Base-by-base conservation (phyloP, 2,113 vertebrate species). In the Laticauda colubrina region DNA sequence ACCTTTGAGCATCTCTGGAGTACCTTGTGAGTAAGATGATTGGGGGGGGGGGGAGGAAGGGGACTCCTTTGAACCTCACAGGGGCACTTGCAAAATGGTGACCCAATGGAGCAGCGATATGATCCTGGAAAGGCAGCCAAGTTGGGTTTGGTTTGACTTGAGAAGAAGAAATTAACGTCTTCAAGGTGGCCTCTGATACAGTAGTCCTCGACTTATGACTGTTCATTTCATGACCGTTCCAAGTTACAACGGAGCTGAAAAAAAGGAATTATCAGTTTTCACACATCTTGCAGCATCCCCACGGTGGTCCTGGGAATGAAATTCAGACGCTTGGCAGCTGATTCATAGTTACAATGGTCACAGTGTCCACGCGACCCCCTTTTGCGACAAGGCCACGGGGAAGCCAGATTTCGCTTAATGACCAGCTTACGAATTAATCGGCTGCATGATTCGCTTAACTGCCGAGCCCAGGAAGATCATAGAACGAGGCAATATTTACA, bases 1-100 rank as follows among this genome's bases (percentile, higher is more conserved):
- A 99, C 98, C 1, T 99, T 99, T 0, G 98, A 99, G 95, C 98
- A 99, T 94, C 98, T 99, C 93, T 99, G 99, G 99, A 99, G 98
- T 95, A 98, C 98, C 0, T 97, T 99, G 99, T 99, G 96, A 99
- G 99, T 99, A 86, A 90, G 1, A 43, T 5, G 69, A 39, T n/a
- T 0, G 61, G 45, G 45, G 45, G 4, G 11, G 5, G n/a, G n/a
- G 7, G 21, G 1, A 8, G 8, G 1, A 51, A 11, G 75, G 75
- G 75, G 34, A 10, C 3, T 81, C 18, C 15, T 3, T 43, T 43
- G 75, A 39, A 81, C 20, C 75, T 39, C 7, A 3, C 0, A 6
- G 75, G 34, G 18, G 34, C 34, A 81, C 69, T 21, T 1, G 3
- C 69, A 20, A 81, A 81, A 81, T 39, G 34, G 18, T 7, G 34